Conservation (phyloP, 2,888 invertebrate genomes). For the Nematopogon swammerdamellus region DNA sequence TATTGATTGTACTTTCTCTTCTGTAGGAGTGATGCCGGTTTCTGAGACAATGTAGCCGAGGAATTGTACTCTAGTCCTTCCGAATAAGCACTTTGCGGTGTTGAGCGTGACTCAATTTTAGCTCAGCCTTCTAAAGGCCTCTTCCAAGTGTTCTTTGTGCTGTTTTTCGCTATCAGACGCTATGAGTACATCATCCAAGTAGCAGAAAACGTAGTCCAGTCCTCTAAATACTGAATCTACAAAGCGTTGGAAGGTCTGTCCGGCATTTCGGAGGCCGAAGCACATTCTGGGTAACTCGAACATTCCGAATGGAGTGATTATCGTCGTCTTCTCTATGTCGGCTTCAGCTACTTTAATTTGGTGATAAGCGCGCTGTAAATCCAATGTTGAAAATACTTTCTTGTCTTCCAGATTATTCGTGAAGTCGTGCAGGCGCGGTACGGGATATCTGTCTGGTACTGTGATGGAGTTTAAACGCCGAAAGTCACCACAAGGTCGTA, state of each 20-base stretch:
- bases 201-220: conserved; percentile 15
- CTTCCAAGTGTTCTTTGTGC: conserved; percentile 9
- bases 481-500: conserved; percentile 22
- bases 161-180: conserved; percentile 8
- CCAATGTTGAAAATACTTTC: conserved; percentile 17
- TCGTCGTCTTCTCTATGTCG: conserved; percentile 25
- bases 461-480: conserved; percentile 18
- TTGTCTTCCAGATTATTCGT: conserved; percentile 11
- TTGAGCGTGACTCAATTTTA: conserved; percentile 10
- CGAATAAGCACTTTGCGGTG: conserved; percentile 5
- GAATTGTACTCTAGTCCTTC: conserved; percentile 1
- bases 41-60: conserved; percentile 57
- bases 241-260: conserved; percentile 21
- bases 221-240: conserved; percentile 14
- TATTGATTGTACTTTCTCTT: conserved; percentile 8
- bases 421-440: conserved; percentile 9
- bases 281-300: conserved; percentile 21
- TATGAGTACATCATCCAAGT: conserved; percentile 20
- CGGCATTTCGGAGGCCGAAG: conserved; percentile 21
- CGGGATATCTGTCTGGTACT: conserved; percentile 19
- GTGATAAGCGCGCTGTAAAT: conserved; percentile 21
- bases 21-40: conserved; percentile 48
- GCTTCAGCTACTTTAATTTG: conserved; percentile 20
- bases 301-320: conserved; percentile 20
- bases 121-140: conserved; percentile 9